Evolutionary conservation across 53 echinoderm and acorn worm species (phyloP), one percentile per base, ranked within the genome.

Genomic region (Echinometra lucunter): DNA sequence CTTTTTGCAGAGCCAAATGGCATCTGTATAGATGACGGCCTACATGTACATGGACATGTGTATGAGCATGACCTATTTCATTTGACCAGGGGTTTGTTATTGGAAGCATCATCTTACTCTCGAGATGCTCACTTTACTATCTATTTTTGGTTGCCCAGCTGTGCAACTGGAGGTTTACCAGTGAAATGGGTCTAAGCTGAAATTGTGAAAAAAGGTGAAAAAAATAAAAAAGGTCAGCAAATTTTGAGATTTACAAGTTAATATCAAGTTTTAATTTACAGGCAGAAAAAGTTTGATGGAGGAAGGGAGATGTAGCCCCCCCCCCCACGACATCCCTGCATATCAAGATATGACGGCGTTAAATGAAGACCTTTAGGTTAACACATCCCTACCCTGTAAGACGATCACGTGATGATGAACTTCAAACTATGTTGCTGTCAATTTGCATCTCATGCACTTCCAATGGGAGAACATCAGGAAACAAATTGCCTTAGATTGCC

Each of bases 391-490:
- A 78, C 38, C 6, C 42, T 16, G 78, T 78, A 78, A 78, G 78
- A 35, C 78, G 35, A 78, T 78, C 78, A 38, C 42, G 17, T 38
- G 38, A 78, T 78, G 78, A 38, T 78, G 78, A 78, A 78, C 78
- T 78, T 40, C 78, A 78, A 78, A 78, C 78, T 78, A 78, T 78
- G 78, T 78, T 78, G 78, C 78, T 23, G 42, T 78, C 42, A 78
- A 21, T 78, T 38, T 78, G 35, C 42, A 78, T 42, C 78, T 38
- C 35, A 19, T 18, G 42, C 40, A 40, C 23, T 40, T 78, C 78
- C 42, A 35, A 78, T 6, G 78, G 72, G 35, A 72, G 72, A 72
- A 13, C 72, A 63, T 72, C 72, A 2, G 63, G 69, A 40, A 40
- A 78, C 38, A 78, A 78, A 78, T 42, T 78, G 78, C 19, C 78